Percentiles rank a stretch among this genome's conserved stretches.
Evolutionary conservation across 1,140 invertebrate genomes (phyloP).

Genomic region (Dendrolimus punctatus): DNA sequence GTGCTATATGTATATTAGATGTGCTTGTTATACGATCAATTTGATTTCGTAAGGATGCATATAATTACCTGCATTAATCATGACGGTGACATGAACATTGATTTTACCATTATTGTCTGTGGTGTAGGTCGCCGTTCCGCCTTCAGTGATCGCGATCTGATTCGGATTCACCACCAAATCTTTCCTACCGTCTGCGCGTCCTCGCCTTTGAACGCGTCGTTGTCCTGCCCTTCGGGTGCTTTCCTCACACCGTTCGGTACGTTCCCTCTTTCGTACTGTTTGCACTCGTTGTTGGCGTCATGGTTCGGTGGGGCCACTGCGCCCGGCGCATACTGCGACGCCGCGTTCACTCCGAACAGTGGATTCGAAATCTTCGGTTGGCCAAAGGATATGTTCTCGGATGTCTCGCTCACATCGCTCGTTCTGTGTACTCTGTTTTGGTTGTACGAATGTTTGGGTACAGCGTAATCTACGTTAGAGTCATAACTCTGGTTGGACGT

Average conservation of each 20-base stretch:
- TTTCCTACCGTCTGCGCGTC: constrained; percentile 73
- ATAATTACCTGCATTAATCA: constrained; percentile 78
- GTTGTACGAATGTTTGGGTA: constrained; percentile 52
- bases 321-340: constrained; percentile 61
- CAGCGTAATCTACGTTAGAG: constrained; percentile 55
- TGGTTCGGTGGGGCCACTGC: constrained; percentile 18
- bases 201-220: constrained; percentile 76
- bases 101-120: constrained; percentile 90
- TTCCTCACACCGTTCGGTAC: constrained; percentile 70
- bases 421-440: constrained; percentile 26
- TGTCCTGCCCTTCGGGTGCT: constrained; percentile 85
- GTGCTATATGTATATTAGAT: constrained; percentile 24
- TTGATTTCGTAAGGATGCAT: constrained; percentile 65
- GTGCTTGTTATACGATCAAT: constrained; percentile 38
- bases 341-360: constrained; percentile 65
- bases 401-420: constrained; percentile 33
- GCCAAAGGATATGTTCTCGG: constrained; percentile 29
- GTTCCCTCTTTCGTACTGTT: constrained; percentile 37
- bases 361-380: constrained; percentile 60
- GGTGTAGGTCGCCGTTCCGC: constrained; percentile 73
- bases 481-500: constrained; percentile 62
- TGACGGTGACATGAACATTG: constrained; percentile 89
- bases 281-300: constrained; percentile 24
- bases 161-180: constrained; percentile 48
- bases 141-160: constrained; percentile 62